phyloP scores from a whole-genome alignment of 2,888 invertebrate species.

The Epirrhoe alternata region DNA sequence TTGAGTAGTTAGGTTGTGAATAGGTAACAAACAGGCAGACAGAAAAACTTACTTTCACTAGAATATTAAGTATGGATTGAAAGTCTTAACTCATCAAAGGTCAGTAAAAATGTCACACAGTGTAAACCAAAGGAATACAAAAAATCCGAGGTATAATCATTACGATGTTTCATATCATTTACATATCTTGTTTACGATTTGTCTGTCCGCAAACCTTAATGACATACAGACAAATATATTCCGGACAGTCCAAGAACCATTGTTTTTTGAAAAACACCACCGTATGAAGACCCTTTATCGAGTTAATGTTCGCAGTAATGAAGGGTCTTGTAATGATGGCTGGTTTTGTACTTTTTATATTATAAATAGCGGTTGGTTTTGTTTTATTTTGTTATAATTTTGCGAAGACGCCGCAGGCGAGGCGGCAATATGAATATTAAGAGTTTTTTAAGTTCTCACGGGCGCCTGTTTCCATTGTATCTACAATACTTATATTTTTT shows the following conservation, averaged over 20 bases:
- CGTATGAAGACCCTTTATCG: constrained; percentile 44
- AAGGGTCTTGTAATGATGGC: constrained; percentile 55
- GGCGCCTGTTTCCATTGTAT: constrained; percentile 51
- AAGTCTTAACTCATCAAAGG: neutral
- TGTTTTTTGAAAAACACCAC: constrained; percentile 61
- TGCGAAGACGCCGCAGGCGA: constrained; percentile 76
- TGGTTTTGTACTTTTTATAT: constrained; percentile 67
- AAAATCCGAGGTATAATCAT: constrained; percentile 54
- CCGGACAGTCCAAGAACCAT: constrained; percentile 58
- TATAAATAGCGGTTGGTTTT: constrained; percentile 70
- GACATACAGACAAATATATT: constrained; percentile 76
- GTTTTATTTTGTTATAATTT: constrained; percentile 83
- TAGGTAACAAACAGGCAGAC: too few species aligned
- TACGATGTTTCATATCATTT: constrained; percentile 64
- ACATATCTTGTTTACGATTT: constrained; percentile 75
- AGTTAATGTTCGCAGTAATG: neutral
- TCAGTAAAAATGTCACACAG: neutral
- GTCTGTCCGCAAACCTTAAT: constrained; percentile 72
- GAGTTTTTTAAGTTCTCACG: constrained; percentile 63
- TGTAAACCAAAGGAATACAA: constrained; percentile 38
- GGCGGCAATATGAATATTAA: constrained; percentile 77
- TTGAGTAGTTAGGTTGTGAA: too few species aligned
- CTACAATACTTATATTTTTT: neutral
- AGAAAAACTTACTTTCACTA: too few species aligned
- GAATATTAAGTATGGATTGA: neutral